phyloP scores from a whole-genome alignment of 1,140 invertebrate genomes.

The Ips nitidus region DNA sequence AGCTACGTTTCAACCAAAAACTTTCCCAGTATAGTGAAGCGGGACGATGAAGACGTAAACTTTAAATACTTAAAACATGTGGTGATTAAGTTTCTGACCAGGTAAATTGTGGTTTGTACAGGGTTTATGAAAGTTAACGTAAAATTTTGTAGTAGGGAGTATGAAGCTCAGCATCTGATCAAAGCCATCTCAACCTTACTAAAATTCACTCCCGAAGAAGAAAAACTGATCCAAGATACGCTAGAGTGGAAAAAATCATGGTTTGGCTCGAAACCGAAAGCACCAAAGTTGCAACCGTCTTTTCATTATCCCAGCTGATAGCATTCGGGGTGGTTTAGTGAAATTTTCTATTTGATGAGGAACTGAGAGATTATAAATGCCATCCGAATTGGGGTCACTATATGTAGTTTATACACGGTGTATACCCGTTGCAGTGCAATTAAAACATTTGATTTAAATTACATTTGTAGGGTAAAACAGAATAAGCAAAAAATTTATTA shows the following conservation, averaged over 20 bases:
- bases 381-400: no score
- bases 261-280: slow-evolving; percentile 63
- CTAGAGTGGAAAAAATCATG: slow-evolving; percentile 87
- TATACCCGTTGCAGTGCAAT: no score
- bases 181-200: slow-evolving; percentile 83
- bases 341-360: no score
- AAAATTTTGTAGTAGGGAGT: slow-evolving; percentile 66
- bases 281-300: slow-evolving; percentile 30
- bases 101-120: slow-evolving; percentile 9
- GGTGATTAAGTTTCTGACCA: slow-evolving; percentile 85
- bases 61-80: slow-evolving; percentile 90
- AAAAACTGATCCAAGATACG: slow-evolving; percentile 82
- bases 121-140: neutral
- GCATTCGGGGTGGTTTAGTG: slow-evolving; percentile 2
- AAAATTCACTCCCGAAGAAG: slow-evolving; percentile 83
- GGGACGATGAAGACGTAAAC: slow-evolving; percentile 74
- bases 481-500: no score
- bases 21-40: slow-evolving; percentile 52
- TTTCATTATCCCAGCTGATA: slow-evolving; percentile 43
- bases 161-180: slow-evolving; percentile 85
- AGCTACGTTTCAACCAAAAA: slow-evolving; percentile 58
- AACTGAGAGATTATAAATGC: no score
- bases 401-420: no score
- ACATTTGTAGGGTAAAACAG: no score
- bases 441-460: no score